Conservation (phyloP, 2,113 vertebrate species). For the Zosterops pallidus region DNA sequence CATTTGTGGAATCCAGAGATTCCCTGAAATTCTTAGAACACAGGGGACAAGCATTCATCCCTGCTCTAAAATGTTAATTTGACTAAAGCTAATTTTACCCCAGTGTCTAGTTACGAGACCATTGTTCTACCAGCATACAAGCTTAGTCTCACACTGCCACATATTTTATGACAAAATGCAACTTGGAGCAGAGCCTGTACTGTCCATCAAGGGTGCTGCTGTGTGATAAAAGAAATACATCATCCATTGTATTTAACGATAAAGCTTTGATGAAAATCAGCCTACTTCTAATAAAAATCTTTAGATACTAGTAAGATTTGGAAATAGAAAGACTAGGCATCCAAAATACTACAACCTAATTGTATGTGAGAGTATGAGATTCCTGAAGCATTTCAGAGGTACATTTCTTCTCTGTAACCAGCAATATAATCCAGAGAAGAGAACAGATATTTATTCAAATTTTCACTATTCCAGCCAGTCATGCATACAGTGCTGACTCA, state of each 20-base stretch:
- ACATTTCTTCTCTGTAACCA: background rate
- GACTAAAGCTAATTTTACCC: conserved; percentile 32
- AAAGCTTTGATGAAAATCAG: background rate
- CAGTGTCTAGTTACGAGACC: background rate
- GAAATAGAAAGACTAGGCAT: background rate
- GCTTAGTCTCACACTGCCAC: background rate
- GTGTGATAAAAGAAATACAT: background rate
- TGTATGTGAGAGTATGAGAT: background rate
- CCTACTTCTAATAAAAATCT: background rate
- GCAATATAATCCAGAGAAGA: background rate
- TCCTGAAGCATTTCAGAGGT: background rate
- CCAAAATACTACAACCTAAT: background rate
- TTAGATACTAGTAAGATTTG: background rate
- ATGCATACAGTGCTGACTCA: conserved; percentile 20
- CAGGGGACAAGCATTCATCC: background rate
- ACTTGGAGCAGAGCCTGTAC: background rate
- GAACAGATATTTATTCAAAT: conserved; percentile 9
- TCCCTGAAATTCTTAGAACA: conserved; percentile 4
- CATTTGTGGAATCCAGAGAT: conserved; percentile 22
- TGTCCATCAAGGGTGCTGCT: background rate
- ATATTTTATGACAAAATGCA: conserved; percentile 19
- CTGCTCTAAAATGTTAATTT: conserved; percentile 15
- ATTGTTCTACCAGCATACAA: conserved; percentile 23
- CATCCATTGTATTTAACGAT: background rate
- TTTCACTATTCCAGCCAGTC: background rate